A percentile compares a stretch with the other conserved stretches of the same genome.
These are phyloP conservation scores for Lagodon rhomboides DNA, from an alignment of 2,797 vertebrate species.

Conservation along the genomic window DNA sequence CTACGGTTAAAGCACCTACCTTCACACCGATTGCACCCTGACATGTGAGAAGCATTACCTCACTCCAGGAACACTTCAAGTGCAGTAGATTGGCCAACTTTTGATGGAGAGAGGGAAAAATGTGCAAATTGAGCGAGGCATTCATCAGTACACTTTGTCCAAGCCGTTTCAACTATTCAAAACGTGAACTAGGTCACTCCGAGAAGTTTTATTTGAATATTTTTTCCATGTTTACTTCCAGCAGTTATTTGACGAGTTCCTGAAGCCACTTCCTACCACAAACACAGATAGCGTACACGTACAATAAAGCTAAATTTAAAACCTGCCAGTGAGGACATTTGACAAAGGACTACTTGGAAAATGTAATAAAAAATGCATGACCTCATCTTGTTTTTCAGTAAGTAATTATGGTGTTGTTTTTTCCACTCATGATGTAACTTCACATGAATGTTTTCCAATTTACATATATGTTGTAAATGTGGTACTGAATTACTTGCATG, in stretches of 20 bases:
- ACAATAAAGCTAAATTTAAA: background rate
- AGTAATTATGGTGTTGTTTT: background rate
- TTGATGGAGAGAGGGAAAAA: slow-evolving; percentile 10
- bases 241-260: slow-evolving; percentile 7
- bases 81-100: slow-evolving; percentile 12
- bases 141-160: background rate
- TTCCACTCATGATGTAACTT: background rate
- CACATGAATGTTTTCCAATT: background rate
- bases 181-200: background rate
- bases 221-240: slow-evolving; percentile 11
- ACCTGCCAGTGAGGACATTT: background rate
- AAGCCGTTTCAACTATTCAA: background rate
- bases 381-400: slow-evolving; percentile 9
- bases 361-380: slow-evolving; percentile 1
- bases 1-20: slow-evolving; percentile 43
- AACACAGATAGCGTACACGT: background rate
- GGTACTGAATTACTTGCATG: background rate
- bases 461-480: background rate
- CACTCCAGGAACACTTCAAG: slow-evolving; percentile 25
- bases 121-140: slow-evolving; percentile 7
- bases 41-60: slow-evolving; percentile 17
- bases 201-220: background rate
- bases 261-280: background rate
- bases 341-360: slow-evolving; percentile 8
- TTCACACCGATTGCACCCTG: slow-evolving; percentile 9